Evolutionary conservation across 2,113 vertebrate species (phyloP), one percentile per base, ranked within the genome.

Genomic region (Sclerurus mexicanus): DNA sequence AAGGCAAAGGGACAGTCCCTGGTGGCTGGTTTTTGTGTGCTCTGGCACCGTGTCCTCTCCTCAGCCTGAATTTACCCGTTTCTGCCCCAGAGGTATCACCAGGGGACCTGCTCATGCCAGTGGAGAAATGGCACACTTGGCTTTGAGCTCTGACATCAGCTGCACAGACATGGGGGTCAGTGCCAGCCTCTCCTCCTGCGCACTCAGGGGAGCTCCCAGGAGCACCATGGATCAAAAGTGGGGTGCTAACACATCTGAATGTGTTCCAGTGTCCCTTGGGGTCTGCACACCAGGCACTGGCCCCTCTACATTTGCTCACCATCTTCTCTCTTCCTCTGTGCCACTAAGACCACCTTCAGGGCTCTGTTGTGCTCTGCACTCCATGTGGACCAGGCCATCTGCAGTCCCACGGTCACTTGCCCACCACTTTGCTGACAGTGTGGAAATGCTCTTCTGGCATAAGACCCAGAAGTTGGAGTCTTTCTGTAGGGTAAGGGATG

Each of bases 141-240:
- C 37, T 37, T 50, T 71, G 64, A 68, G 31, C 12, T 69, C 73
- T 53, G 78, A 75, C 87, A 78, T 82, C 35, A 67, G 49, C 35
- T 31, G 23, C 53, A 47, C 10, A 60, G 55, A 20, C 0, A 0
- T 1, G 1, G 24, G 10, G 21, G 53, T 18, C 2, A 0, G 40
- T 9, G 31, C 35, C 73, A 74, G 0, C 6, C 31, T 33, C 56
- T 59, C 23, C 25, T 40, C 58, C 40, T 1, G 3, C n/a, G 63
- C 44, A 17, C 14, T 44, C 33, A 6, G 25, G 31, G 44, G 8
- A 12, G 12, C 2, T 76, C 22, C 62, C 56, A 58, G 46, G 69
- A 6, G 40, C 19, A 10, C 22, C 42, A 15, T 2, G 37, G 44
- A 44, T 67, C 69, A 47, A 67, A 91, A 78, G 0, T 0, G 20